Base-by-base conservation (phyloP, 2,888 invertebrate species). In the Nycteola revayana region DNA sequence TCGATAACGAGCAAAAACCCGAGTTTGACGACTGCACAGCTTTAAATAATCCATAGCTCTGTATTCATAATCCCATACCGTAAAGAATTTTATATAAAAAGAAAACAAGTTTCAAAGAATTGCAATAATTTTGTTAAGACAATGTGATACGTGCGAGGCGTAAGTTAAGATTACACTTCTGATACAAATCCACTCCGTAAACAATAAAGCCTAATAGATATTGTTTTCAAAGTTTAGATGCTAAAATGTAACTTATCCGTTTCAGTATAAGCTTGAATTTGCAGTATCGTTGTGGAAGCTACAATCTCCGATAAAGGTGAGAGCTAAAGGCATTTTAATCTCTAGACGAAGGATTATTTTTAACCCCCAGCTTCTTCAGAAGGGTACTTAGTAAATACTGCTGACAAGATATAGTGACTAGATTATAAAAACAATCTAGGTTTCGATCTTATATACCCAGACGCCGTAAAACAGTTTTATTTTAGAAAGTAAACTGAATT, bases 121-220 rank as follows among this genome's bases (percentile, higher is more conserved):
- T 35, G 28, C 25, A 36, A 24, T 20, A 29, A 21, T 10, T 25
- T 36, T 27, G 27, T 39, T 44, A 38, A 31, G 10, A 21, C 20
- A 1, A 24, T 36, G 34, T 50, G 36, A 41, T 9, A 42, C 22
- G 30, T 32, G 40, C 22, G 10, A 23, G 20, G 26, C 36, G 26
- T 54, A 61, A 58, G 49, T 52, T 60, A 55, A 74, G 75, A 79
- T 79, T 73, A 72, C 64, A 66, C 52, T 62, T 58, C 49, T 49
- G 76, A 77, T 79, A 77, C 67, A 74, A 78, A 79, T 76, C 66
- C 62, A 42, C 70, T 66, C 45, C 50, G 66, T 72, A 75, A 78
- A 81, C 73, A 76, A 74, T 65, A 61, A 58, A 55, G 51, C 42
- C 53, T 66, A 71, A 77, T 80, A 71, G 74, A 77, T 79, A 66